phyloP scores from a whole-genome alignment of 1,140 invertebrate genomes.

The Procambarus virginalis region DNA sequence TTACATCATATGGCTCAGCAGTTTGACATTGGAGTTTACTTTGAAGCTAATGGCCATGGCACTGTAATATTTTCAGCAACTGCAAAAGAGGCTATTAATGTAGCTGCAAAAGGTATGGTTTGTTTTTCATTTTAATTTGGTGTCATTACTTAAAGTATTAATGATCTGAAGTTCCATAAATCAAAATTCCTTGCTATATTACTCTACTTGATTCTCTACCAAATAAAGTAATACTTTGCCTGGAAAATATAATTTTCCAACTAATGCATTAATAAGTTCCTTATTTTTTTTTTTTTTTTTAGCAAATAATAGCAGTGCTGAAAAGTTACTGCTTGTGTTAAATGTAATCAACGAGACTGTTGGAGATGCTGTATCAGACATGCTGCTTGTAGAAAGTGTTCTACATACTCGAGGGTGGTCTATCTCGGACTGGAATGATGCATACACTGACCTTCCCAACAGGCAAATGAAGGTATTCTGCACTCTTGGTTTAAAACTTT shows the following conservation, averaged over 20 bases:
- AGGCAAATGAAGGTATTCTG: slow-evolving; percentile 87
- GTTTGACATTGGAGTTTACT: slow-evolving; percentile 98
- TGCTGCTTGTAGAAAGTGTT: slow-evolving; percentile 94
- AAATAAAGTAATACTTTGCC: no score
- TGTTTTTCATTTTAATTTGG: not conserved
- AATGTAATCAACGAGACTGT: slow-evolving; percentile 96
- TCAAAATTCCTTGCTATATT: no score
- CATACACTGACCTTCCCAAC: slow-evolving; percentile 92
- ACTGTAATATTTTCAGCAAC: slow-evolving; percentile 87
- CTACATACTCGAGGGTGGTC: slow-evolving; percentile 87
- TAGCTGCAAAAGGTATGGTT: slow-evolving; percentile 73
- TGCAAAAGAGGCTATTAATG: slow-evolving; percentile 76
- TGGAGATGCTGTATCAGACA: slow-evolving; percentile 96
- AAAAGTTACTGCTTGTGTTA: slow-evolving; percentile 81
- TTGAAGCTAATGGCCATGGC: slow-evolving; percentile 99
- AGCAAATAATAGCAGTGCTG: slow-evolving; percentile 76
- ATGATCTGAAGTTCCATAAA: no score
- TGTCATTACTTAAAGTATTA: no score
- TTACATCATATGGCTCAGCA: slow-evolving; percentile 93
- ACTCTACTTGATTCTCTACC: no score
- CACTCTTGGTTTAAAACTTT: not conserved
- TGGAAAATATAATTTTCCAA: not conserved
- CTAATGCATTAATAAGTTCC: not conserved
- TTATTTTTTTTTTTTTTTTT: slow-evolving; percentile 8
- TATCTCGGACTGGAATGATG: slow-evolving; percentile 84